Percentiles rank a stretch among this genome's conserved stretches.
Evolutionary conservation across 2,888 invertebrate species (phyloP).

Genomic region (Carabus problematicus): DNA sequence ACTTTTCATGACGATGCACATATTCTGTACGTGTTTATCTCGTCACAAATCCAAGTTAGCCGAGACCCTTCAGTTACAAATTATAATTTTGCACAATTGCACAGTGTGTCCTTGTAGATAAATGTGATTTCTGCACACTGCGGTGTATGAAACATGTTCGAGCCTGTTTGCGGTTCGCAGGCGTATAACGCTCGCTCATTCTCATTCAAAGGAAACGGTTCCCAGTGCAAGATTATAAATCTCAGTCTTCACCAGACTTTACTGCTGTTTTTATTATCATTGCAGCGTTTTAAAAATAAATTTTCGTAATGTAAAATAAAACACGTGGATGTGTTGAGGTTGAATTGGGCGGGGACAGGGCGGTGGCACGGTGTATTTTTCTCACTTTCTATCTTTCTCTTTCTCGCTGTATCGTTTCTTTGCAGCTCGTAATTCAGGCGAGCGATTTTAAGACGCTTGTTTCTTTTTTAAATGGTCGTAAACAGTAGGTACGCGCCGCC

Average conservation of each 20-base stretch:
- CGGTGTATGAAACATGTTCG: too few relatives aligned
- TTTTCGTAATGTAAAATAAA: conserved; percentile 9
- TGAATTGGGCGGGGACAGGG: background rate
- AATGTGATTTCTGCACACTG: too few relatives aligned
- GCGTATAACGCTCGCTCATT: too few relatives aligned
- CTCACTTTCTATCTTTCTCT: background rate
- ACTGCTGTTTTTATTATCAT: conserved; percentile 11
- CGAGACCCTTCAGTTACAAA: too few relatives aligned
- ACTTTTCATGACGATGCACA: too few relatives aligned
- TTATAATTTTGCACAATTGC: too few relatives aligned
- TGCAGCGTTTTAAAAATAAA: conserved; percentile 16
- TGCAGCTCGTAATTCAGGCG: background rate
- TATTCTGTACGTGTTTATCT: too few relatives aligned
- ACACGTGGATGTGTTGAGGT: conserved; percentile 13
- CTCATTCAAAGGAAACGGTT: too few relatives aligned
- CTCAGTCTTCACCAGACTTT: conserved; percentile 1
- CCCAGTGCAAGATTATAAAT: conserved; percentile 1
- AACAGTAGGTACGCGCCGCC: conserved; percentile 1
- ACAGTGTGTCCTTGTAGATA: too few relatives aligned
- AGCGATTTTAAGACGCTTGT: conserved; percentile 1
- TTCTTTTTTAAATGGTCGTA: conserved; percentile 13
- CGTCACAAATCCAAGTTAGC: too few relatives aligned
- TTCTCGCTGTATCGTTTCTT: background rate
- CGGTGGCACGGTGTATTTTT: background rate
- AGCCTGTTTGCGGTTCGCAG: too few relatives aligned